Conservation (phyloP, 1,140 invertebrate genomes). For the Phymorhynchus buccinoides region DNA sequence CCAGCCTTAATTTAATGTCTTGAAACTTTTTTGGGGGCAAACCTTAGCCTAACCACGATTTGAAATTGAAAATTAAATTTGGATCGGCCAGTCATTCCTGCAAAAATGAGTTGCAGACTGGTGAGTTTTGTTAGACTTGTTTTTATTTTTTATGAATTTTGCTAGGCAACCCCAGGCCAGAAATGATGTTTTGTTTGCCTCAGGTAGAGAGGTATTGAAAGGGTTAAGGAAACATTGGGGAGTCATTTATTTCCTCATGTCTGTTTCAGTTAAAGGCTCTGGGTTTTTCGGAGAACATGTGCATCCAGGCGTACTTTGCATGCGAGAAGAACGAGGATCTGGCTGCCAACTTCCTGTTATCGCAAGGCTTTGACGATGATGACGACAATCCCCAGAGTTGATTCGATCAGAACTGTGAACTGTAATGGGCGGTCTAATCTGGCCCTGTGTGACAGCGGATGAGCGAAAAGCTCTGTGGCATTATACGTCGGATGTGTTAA, state of each 20-base stretch:
- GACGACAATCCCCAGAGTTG: constrained; percentile 56
- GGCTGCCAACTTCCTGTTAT: constrained; percentile 97
- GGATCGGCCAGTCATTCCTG: no score
- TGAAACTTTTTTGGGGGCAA: no score
- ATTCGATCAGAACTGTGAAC: constrained; percentile 30
- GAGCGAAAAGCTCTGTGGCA: background rate
- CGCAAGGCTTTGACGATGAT: constrained; percentile 78
- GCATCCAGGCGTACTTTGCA: constrained; percentile 98
- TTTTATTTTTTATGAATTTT: no score
- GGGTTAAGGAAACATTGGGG: no score
- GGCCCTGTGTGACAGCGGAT: background rate
- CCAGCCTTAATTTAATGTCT: no score
- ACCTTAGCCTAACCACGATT: no score
- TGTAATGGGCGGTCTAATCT: background rate
- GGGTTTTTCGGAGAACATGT: constrained; percentile 96
- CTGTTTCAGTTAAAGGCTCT: constrained; percentile 87
- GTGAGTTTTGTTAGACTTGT: no score
- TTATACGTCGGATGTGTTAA: background rate
- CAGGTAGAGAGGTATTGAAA: no score
- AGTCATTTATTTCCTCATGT: background rate
- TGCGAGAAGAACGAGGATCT: constrained; percentile 99
- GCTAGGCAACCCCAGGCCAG: no score
- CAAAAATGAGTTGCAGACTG: no score
- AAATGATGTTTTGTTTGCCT: no score
- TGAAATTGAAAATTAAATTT: no score